These are phyloP conservation scores for Drosophila orosa DNA, from an alignment of 1,140 invertebrate species.

Conservation along the genomic window DNA sequence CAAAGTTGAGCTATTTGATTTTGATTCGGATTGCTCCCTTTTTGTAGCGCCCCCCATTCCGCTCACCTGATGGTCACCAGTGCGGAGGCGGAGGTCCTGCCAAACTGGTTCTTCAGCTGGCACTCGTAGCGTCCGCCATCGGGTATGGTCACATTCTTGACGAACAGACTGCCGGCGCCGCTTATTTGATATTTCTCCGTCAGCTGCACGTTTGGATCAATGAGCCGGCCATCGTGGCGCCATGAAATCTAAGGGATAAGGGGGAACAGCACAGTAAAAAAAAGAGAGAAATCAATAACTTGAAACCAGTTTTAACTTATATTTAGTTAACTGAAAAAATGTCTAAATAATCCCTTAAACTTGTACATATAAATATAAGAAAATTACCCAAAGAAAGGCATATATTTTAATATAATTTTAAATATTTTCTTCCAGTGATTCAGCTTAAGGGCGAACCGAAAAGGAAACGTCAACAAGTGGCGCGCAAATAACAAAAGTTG, in stretches of 20 bases:
- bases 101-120: constrained; percentile 91
- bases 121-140: constrained; percentile 96
- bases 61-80: constrained; percentile 88
- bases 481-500: constrained; percentile 37
- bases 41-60: neutral
- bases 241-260: constrained; percentile 86
- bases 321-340: neutral
- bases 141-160: constrained; percentile 89
- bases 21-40: constrained; percentile 18
- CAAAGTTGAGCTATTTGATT: constrained; percentile 57
- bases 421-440: neutral
- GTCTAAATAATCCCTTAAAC: neutral
- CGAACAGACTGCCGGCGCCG: constrained; percentile 90
- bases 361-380: neutral
- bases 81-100: constrained; percentile 89
- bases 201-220: constrained; percentile 84
- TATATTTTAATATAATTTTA: neutral
- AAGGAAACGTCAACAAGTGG: constrained; percentile 65
- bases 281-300: neutral
- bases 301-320: neutral
- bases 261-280: neutral
- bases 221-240: constrained; percentile 90
- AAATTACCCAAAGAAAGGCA: no score
- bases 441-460: constrained; percentile 15
- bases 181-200: constrained; percentile 85